These are phyloP conservation scores for Delphinus delphis DNA, from an alignment of 2,113 vertebrate genomes.

Conservation along the genomic window DNA sequence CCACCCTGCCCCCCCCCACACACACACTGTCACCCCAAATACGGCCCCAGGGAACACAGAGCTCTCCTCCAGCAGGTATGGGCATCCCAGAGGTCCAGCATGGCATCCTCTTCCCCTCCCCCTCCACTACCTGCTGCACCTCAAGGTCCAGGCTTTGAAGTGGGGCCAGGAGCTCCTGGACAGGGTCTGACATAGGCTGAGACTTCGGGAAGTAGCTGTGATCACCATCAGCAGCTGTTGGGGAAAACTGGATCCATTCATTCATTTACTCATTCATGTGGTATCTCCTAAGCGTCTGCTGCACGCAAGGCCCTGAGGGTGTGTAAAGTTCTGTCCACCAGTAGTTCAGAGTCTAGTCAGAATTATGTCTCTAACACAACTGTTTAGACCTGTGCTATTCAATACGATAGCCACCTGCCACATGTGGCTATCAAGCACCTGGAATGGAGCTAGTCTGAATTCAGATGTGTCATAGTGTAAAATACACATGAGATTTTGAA, in stretches of 20 bases:
- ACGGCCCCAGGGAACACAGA: background rate
- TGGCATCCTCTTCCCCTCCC: background rate
- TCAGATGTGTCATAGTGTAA: background rate
- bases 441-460: background rate
- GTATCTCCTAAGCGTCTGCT: background rate
- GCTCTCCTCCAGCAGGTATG: background rate
- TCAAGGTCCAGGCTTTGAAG: background rate
- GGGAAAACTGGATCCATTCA: background rate
- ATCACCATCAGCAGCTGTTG: background rate
- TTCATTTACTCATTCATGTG: background rate
- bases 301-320: background rate
- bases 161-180: background rate
- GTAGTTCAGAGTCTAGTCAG: background rate
- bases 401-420: accelerated
- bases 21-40: too few relatives aligned
- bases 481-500: background rate
- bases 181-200: background rate
- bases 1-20: background rate
- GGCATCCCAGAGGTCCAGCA: background rate
- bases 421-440: background rate
- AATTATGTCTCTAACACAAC: background rate
- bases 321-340: background rate
- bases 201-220: background rate
- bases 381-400: background rate
- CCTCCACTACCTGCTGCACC: background rate